phyloP scores from a whole-genome alignment of 2,113 vertebrate genomes.

The Dicerorhinus sumatrensis region DNA sequence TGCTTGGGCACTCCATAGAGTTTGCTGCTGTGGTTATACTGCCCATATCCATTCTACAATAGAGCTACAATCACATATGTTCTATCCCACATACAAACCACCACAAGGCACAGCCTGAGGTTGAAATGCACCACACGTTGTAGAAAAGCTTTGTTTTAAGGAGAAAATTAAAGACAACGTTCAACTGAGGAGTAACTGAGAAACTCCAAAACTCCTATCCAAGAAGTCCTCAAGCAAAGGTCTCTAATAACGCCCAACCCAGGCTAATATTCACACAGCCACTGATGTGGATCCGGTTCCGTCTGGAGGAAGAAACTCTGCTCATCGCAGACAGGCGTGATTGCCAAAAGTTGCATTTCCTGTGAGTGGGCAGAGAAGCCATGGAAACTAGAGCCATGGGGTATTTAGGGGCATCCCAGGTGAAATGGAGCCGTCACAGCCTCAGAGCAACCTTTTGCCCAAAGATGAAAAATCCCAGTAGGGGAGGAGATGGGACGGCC shows the following conservation, averaged over 20 bases:
- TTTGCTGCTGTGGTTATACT: neutral
- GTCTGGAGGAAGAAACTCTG: neutral
- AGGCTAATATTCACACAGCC: neutral
- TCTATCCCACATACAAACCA: neutral
- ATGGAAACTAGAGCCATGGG: constrained; percentile 50
- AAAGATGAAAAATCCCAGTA: neutral
- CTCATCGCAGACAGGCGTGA: neutral
- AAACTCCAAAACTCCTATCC: neutral
- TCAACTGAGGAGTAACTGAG: neutral
- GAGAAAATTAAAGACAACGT: neutral
- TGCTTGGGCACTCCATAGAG: neutral
- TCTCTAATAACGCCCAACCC: neutral
- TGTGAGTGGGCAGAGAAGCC: constrained; percentile 46
- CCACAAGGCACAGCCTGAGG: neutral
- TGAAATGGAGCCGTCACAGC: neutral
- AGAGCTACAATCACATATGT: neutral
- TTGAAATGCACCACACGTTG: neutral
- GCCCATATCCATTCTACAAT: neutral
- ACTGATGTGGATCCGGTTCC: neutral
- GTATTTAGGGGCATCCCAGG: constrained; percentile 43
- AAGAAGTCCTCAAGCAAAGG: neutral
- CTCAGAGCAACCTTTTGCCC: neutral
- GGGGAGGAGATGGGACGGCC: constrained; percentile 65
- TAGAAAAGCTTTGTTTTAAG: neutral
- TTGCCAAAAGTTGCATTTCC: constrained; percentile 58